Percentiles rank a stretch among this genome's conserved stretches.
These are phyloP conservation scores for Athripsodes cinereus DNA, from an alignment of 2,888 invertebrate species.

Conservation along the genomic window DNA sequence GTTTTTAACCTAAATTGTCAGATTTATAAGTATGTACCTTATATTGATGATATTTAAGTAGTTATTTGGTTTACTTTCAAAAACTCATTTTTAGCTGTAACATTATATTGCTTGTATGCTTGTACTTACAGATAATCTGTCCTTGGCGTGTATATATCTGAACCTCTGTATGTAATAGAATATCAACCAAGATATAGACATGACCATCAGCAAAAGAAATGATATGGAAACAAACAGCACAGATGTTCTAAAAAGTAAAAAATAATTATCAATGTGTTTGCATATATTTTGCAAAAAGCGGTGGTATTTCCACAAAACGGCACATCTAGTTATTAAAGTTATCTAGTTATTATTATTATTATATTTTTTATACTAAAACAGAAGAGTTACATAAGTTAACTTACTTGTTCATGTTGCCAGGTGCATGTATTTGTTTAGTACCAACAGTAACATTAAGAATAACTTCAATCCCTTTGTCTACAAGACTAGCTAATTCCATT, in stretches of 20 bases:
- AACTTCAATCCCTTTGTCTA: slow-evolving; percentile 65
- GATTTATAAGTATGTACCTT: too few species aligned
- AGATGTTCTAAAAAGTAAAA: slow-evolving; percentile 63
- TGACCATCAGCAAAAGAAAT: slow-evolving; percentile 92
- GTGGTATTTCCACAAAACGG: background rate
- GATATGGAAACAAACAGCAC: slow-evolving; percentile 93
- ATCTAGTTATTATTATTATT: too few species aligned
- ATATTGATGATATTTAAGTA: too few species aligned
- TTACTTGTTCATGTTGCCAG: slow-evolving; percentile 69
- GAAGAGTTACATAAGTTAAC: too few species aligned
- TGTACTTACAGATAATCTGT: slow-evolving; percentile 82
- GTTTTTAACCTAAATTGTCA: too few species aligned
- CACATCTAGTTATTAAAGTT: too few species aligned
- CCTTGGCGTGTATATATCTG: slow-evolving; percentile 91
- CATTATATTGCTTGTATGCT: too few species aligned
- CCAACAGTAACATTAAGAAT: slow-evolving; percentile 65
- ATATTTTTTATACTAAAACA: too few species aligned
- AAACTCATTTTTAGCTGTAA: too few species aligned
- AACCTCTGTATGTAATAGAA: slow-evolving; percentile 96
- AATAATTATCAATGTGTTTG: too few species aligned
- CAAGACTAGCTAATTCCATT: slow-evolving; percentile 61
- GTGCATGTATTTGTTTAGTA: slow-evolving; percentile 50
- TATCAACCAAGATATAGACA: slow-evolving; percentile 90
- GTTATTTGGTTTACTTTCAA: too few species aligned
- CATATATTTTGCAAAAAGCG: too few species aligned